Evolutionary conservation across 2,888 invertebrate genomes (phyloP).

Genomic region (Trachelus stipa): DNA sequence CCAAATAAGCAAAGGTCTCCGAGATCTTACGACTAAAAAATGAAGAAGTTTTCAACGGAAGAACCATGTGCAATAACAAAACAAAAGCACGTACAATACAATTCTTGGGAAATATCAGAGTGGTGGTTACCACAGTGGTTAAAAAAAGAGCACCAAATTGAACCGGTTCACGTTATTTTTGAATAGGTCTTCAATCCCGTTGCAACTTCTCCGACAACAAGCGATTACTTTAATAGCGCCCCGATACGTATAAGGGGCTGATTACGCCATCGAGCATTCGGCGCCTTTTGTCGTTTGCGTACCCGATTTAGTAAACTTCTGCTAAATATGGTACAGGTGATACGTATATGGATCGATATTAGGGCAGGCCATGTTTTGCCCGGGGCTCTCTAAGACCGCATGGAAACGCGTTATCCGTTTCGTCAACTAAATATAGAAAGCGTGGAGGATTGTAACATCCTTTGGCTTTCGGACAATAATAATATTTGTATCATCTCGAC

Average conservation of each 20-base stretch:
- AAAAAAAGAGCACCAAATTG: not conserved
- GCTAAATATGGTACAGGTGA: conserved; percentile 14
- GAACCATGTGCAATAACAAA: not conserved
- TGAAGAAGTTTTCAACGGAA: not conserved
- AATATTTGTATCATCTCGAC: not conserved
- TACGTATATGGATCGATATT: conserved; percentile 44
- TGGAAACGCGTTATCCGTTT: not conserved
- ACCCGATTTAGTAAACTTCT: conserved; percentile 5
- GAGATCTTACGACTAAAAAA: not conserved
- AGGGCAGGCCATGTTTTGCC: conserved; percentile 40
- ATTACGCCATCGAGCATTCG: not conserved
- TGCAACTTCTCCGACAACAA: not conserved
- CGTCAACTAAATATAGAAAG: not conserved
- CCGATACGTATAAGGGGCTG: not conserved
- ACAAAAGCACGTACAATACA: not conserved
- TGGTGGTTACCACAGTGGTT: not conserved
- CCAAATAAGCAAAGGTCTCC: not conserved
- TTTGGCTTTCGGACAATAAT: not conserved
- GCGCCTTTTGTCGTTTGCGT: not conserved
- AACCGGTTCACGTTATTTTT: not conserved
- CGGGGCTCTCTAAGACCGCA: conserved; percentile 22
- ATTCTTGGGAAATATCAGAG: not conserved
- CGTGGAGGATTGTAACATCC: not conserved
- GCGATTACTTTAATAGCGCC: not conserved
- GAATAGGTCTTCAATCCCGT: not conserved